Evolutionary conservation across 2,113 vertebrate genomes (phyloP), one percentile per base, ranked within the genome.

Genomic region (Oryzias celebensis): DNA sequence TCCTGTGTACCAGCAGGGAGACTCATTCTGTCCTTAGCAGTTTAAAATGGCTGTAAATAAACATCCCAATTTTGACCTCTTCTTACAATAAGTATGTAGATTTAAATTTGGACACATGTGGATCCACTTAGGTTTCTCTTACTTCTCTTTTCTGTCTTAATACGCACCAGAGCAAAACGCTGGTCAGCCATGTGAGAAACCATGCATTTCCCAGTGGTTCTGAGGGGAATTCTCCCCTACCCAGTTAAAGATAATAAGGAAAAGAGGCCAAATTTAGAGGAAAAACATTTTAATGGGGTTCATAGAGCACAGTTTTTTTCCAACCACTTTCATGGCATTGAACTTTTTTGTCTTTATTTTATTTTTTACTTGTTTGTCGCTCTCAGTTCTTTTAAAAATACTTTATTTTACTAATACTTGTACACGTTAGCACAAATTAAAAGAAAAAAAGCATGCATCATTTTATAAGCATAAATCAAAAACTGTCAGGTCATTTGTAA

Each of bases 141-240:
- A 36, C 26, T 56, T 58, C 53, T 81, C 26, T 64, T 76, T 76
- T 70, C 15, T n/a, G 36, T 71, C 41, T 54, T 4, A 60, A 28
- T 76, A 20, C 56, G 53, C 46, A 62, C 51, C 26, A 28, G 42
- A 71, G 16, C 22, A 14, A 48, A 69, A 55, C 26, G 28, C 0
- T 1, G 58, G 44, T 64, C 60, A 52, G 15, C 59, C 45, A 60
- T 69, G 54, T 57, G 78, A 79, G 68, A 84, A 84, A 77, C 73
- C 50, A 64, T 56, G 50, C 57, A 58, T 73, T 44, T 69, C 58
- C 52, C 59, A 46, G 49, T 10, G n/a, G 65, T 41, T 31, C 16
- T 42, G 45, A 51, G 57, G 62, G 78, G 73, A 73, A 52, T 55
- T 67, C 59, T 54, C 65, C 23, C 18, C 46, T 8, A 13, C 20